Percentiles rank a stretch among this genome's conserved stretches.
Conservation (phyloP, 2,113 vertebrate species). For the Seriola quinqueradiata region DNA sequence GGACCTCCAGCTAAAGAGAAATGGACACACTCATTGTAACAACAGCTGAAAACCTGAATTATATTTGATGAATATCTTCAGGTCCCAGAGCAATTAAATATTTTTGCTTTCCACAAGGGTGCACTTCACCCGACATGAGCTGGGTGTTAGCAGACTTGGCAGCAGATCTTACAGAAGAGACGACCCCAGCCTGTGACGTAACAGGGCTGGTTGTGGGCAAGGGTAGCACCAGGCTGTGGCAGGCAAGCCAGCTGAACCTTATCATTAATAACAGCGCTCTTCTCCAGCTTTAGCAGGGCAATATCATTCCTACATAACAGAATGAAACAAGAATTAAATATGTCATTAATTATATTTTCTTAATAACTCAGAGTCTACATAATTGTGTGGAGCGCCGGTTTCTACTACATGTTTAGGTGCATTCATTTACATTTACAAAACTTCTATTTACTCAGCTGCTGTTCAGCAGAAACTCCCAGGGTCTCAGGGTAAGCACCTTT, state of each 20-base stretch:
- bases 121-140: not conserved
- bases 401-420: not conserved
- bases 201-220: constrained; percentile 73
- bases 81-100: not conserved
- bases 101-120: not conserved
- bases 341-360: not conserved
- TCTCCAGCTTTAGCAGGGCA: constrained; percentile 76
- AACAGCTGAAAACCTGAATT: not conserved
- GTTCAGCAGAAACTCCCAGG: constrained; percentile 7
- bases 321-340: not conserved
- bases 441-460: constrained; percentile 40
- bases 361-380: not conserved
- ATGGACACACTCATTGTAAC: not conserved
- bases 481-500: constrained; percentile 1
- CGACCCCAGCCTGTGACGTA: constrained; percentile 80
- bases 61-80: not conserved
- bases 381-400: not conserved
- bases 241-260: constrained; percentile 75
- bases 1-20: constrained; percentile 82
- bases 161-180: constrained; percentile 70
- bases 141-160: not conserved
- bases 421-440: not conserved
- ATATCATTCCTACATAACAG: constrained; percentile 73
- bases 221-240: constrained; percentile 43
- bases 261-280: constrained; percentile 67